These are phyloP conservation scores for Pyrrhia umbra DNA, from an alignment of 2,888 invertebrate species.

Conservation along the genomic window DNA sequence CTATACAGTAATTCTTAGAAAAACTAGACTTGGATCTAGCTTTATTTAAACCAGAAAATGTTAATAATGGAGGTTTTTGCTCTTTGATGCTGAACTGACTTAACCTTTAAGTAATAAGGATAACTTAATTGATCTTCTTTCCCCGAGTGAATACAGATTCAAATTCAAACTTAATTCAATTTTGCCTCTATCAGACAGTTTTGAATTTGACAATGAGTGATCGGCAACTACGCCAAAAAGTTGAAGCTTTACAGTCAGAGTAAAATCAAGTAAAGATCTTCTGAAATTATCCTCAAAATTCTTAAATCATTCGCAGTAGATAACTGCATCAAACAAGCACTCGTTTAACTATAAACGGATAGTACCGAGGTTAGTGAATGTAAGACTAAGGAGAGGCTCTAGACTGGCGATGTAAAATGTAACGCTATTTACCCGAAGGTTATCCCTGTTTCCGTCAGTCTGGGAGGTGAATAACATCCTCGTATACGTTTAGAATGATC, in stretches of 20 bases:
- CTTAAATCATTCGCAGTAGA: slow-evolving; percentile 3
- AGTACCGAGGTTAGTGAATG: slow-evolving; percentile 60
- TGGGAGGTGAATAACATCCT: slow-evolving; percentile 5
- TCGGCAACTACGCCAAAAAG: too few species aligned
- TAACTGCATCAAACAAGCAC: slow-evolving; percentile 21
- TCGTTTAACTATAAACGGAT: slow-evolving; percentile 44
- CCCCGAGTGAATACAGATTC: not conserved
- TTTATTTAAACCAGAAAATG: not conserved
- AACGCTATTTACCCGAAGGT: slow-evolving; percentile 51
- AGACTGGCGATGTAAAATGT: slow-evolving; percentile 47
- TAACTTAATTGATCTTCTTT: not conserved
- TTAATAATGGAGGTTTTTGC: too few species aligned
- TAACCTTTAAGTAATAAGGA: too few species aligned
- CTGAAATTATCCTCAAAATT: not conserved
- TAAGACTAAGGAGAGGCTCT: slow-evolving; percentile 51
- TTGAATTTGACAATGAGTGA: not conserved
- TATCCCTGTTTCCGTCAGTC: slow-evolving; percentile 23
- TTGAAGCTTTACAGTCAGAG: too few species aligned
- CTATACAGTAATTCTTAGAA: not conserved
- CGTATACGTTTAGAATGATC: slow-evolving; percentile 1
- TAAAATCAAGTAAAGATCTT: too few species aligned
- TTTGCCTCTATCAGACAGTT: too few species aligned
- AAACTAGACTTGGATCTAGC: too few species aligned
- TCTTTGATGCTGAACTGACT: too few species aligned
- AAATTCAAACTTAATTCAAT: too few species aligned